Conservation (phyloP, 2,888 invertebrate genomes). For the Chrysopilus asiliformis region DNA sequence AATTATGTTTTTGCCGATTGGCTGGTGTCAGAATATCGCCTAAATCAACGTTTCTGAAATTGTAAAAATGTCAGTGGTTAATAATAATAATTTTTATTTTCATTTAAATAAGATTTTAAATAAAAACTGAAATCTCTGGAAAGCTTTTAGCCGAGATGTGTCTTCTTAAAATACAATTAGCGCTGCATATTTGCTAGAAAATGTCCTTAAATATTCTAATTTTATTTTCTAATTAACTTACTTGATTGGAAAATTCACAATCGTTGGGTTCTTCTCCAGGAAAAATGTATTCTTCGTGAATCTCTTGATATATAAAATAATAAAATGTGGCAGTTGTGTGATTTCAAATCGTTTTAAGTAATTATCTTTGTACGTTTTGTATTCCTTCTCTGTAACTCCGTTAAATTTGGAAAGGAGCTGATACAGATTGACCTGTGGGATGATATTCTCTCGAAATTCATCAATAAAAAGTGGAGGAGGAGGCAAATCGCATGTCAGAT, state of each 20-base stretch:
- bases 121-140: too few species aligned
- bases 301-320: slow-evolving; percentile 92
- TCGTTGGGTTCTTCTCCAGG: slow-evolving; percentile 98
- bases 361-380: slow-evolving; percentile 98
- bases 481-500: slow-evolving; percentile 93
- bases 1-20: slow-evolving; percentile 58
- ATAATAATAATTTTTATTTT: background rate
- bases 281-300: slow-evolving; percentile 99
- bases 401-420: slow-evolving; percentile 93
- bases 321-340: slow-evolving; percentile 80
- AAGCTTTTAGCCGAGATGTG: too few species aligned
- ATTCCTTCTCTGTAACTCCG: slow-evolving; percentile 89
- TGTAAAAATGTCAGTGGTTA: background rate
- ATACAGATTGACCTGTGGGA: slow-evolving; percentile 94
- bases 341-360: slow-evolving; percentile 95
- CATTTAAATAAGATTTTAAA: background rate
- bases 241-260: slow-evolving; percentile 99
- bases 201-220: background rate
- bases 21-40: slow-evolving; percentile 86
- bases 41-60: slow-evolving; percentile 84
- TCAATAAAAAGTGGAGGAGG: slow-evolving; percentile 96
- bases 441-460: slow-evolving; percentile 95
- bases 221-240: slow-evolving; percentile 40
- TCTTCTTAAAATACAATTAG: too few species aligned
- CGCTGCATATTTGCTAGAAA: background rate